Percentiles rank a stretch among this genome's conserved stretches.
phyloP scores from a whole-genome alignment of 92 coral and sea anemone genomes.

The Zoanthus gigantus region DNA sequence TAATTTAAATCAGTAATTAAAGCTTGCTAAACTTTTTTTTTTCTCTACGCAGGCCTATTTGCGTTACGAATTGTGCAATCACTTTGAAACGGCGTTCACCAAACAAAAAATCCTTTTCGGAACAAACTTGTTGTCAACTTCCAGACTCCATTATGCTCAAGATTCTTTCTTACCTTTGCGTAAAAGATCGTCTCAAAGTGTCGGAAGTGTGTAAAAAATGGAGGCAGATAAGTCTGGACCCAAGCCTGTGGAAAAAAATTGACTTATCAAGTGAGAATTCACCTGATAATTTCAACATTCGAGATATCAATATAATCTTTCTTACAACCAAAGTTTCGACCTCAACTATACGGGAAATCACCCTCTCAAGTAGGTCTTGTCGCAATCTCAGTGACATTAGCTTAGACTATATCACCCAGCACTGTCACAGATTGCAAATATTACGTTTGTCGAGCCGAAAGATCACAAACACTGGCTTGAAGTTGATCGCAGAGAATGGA shows the following conservation, averaged over 20 bases:
- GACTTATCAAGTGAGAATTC: constrained; percentile 60
- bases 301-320: constrained; percentile 57
- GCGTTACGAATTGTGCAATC: neutral
- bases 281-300: constrained; percentile 37
- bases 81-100: constrained; percentile 19
- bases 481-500: constrained; percentile 59
- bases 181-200: constrained; percentile 69
- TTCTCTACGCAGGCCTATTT: neutral
- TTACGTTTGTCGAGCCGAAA: constrained; percentile 66
- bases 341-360: constrained; percentile 67
- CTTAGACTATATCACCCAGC: constrained; percentile 71
- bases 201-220: constrained; percentile 77
- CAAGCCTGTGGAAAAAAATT: constrained; percentile 70
- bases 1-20: no score
- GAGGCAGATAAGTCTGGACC: constrained; percentile 77
- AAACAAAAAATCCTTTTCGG: neutral
- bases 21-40: neutral
- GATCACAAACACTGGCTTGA: constrained; percentile 78
- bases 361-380: constrained; percentile 76
- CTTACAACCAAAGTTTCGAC: constrained; percentile 59
- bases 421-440: constrained; percentile 68
- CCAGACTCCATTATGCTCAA: constrained; percentile 73
- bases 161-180: constrained; percentile 55
- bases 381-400: constrained; percentile 69
- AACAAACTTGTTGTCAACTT: neutral